These are phyloP conservation scores for Fringilla coelebs DNA, from an alignment of 2,797 vertebrate genomes.

Conservation along the genomic window DNA sequence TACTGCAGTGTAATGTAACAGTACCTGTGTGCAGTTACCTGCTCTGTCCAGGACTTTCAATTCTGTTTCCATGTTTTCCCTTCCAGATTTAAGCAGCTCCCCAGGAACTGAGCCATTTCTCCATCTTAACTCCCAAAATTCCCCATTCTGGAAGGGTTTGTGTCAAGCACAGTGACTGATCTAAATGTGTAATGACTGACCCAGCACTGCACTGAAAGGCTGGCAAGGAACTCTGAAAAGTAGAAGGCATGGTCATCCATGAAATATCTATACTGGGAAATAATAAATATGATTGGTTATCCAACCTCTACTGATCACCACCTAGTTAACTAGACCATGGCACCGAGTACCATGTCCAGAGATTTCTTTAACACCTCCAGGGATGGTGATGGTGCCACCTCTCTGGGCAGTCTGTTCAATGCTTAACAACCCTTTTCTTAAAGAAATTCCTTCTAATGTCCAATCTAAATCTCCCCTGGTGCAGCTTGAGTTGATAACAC, in stretches of 20 bases:
- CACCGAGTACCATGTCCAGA: not conserved
- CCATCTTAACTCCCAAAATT: not conserved
- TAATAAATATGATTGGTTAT: not conserved
- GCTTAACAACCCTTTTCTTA: not conserved
- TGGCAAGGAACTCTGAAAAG: not conserved
- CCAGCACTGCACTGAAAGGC: not conserved
- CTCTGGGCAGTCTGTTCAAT: not conserved
- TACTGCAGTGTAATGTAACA: not conserved
- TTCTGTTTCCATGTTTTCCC: not conserved
- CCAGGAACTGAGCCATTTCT: not conserved
- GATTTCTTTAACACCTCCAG: not conserved
- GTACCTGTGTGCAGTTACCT: not conserved
- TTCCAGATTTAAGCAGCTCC: not conserved
- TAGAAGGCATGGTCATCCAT: not conserved
- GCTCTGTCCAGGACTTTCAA: not conserved
- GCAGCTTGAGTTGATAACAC: not conserved
- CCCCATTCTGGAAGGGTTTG: not conserved
- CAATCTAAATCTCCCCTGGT: not conserved
- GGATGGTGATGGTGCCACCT: not conserved
- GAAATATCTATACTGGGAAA: not conserved
- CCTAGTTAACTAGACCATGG: not conserved
- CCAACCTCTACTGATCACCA: not conserved
- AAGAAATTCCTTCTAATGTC: not conserved
- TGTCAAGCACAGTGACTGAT: not conserved
- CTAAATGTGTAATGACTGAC: rapidly evolving